Conservation (phyloP, 2,113 vertebrate species). For the Apeltes quadracus region DNA sequence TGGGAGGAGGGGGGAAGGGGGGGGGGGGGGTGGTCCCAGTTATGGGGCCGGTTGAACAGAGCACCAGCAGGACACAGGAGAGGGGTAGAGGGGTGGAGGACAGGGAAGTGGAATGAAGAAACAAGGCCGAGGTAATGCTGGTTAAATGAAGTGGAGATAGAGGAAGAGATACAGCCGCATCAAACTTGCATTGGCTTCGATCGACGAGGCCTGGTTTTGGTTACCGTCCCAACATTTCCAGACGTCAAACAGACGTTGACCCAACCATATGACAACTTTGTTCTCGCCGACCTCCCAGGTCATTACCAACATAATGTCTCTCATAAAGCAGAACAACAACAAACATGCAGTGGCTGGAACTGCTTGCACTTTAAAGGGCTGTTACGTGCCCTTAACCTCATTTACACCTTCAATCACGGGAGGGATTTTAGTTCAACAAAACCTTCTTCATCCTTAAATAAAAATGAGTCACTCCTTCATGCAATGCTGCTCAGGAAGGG, state of each 20-base stretch:
- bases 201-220: conserved; percentile 72
- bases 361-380: conserved; percentile 35
- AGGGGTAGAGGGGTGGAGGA: conserved; percentile 39
- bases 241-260: conserved; percentile 77
- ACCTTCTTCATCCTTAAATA: conserved; percentile 4
- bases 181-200: conserved; percentile 70
- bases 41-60: conserved; percentile 68
- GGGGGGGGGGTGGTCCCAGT: conserved; percentile 36
- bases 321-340: conserved; percentile 71
- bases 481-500: not conserved
- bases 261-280: conserved; percentile 61
- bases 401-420: conserved; percentile 51
- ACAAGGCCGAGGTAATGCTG: conserved; percentile 67
- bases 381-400: conserved; percentile 42
- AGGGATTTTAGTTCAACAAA: conserved; percentile 20
- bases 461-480: conserved; percentile 15
- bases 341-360: conserved; percentile 50
- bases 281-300: conserved; percentile 65
- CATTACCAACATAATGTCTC: conserved; percentile 65
- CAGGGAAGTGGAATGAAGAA: conserved; percentile 66
- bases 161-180: conserved; percentile 66
- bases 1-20: conserved; percentile 23
- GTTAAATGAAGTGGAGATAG: conserved; percentile 69
- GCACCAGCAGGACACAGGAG: conserved; percentile 48
- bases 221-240: conserved; percentile 71